These are phyloP conservation scores for Lymantria monacha DNA, from an alignment of 2,888 invertebrate genomes.

Conservation along the genomic window DNA sequence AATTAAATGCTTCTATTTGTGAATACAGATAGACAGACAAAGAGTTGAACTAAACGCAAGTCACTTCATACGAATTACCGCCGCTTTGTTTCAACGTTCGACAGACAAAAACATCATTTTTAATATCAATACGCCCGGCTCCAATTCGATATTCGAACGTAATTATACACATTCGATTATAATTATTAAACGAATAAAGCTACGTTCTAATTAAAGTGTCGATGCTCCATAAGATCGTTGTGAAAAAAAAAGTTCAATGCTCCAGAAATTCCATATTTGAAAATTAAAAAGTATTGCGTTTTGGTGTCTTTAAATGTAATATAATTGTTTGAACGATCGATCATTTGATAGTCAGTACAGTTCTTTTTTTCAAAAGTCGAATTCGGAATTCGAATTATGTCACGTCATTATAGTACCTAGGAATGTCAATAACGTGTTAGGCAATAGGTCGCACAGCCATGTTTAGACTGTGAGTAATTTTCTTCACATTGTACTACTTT, in stretches of 20 bases:
- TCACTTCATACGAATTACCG: constrained; percentile 79
- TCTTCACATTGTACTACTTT: constrained; percentile 5
- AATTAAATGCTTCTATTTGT: constrained; percentile 63
- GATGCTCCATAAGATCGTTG: constrained; percentile 39
- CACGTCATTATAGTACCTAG: constrained; percentile 13
- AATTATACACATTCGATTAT: constrained; percentile 61
- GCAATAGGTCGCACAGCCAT: constrained; percentile 8
- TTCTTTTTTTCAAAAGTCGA: constrained; percentile 11
- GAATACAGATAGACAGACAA: constrained; percentile 67
- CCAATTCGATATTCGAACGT: constrained; percentile 58
- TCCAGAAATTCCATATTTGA: constrained; percentile 37
- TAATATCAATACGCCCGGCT: constrained; percentile 59
- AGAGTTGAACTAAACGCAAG: constrained; percentile 66
- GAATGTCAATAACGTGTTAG: constrained; percentile 15
- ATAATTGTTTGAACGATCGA: constrained; percentile 16
- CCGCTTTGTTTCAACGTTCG: constrained; percentile 71
- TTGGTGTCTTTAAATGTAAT: constrained; percentile 30
- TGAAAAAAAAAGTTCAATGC: constrained; percentile 30
- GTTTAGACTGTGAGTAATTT: constrained; percentile 4
- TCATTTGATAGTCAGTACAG: constrained; percentile 1
- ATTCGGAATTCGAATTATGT: constrained; percentile 19
- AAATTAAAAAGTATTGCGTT: constrained; percentile 32
- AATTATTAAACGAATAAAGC: constrained; percentile 52
- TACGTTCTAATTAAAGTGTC: constrained; percentile 65
- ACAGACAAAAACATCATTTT: constrained; percentile 68